These are phyloP conservation scores for Chymomyza fuscimana DNA, from an alignment of 2,888 invertebrate genomes.

Conservation along the genomic window DNA sequence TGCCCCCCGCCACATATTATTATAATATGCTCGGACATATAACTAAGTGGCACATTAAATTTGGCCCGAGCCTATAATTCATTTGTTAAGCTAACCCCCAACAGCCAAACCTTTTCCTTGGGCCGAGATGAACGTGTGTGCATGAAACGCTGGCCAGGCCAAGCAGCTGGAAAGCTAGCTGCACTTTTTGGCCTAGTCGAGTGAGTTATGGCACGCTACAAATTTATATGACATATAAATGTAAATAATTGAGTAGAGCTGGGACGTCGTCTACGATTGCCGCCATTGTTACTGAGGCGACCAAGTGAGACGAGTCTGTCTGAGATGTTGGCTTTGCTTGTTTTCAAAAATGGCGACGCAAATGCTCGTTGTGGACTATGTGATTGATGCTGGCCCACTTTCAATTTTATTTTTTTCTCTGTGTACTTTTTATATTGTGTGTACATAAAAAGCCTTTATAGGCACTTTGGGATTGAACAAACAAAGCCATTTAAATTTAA, in stretches of 20 bases:
- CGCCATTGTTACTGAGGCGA: constrained; percentile 22
- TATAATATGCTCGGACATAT: constrained; percentile 17
- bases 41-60: constrained; percentile 65
- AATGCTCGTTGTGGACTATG: constrained; percentile 42
- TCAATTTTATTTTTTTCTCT: background rate
- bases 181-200: constrained; percentile 57
- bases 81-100: constrained; percentile 55
- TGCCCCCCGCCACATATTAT: constrained; percentile 9
- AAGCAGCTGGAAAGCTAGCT: constrained; percentile 22
- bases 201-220: constrained; percentile 74
- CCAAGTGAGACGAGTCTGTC: constrained; percentile 13
- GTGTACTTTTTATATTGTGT: background rate
- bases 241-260: constrained; percentile 74
- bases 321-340: background rate
- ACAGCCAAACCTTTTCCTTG: background rate
- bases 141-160: background rate
- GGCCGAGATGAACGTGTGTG: background rate
- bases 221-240: constrained; percentile 76
- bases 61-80: constrained; percentile 63
- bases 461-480: constrained; percentile 46
- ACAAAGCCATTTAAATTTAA: constrained; percentile 51
- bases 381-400: constrained; percentile 51
- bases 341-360: constrained; percentile 9
- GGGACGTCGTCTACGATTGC: constrained; percentile 41
- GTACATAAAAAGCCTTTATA: constrained; percentile 53